Evolutionary conservation across 2,888 invertebrate species (phyloP).

Genomic region (Rhaphigaster nebulosa): DNA sequence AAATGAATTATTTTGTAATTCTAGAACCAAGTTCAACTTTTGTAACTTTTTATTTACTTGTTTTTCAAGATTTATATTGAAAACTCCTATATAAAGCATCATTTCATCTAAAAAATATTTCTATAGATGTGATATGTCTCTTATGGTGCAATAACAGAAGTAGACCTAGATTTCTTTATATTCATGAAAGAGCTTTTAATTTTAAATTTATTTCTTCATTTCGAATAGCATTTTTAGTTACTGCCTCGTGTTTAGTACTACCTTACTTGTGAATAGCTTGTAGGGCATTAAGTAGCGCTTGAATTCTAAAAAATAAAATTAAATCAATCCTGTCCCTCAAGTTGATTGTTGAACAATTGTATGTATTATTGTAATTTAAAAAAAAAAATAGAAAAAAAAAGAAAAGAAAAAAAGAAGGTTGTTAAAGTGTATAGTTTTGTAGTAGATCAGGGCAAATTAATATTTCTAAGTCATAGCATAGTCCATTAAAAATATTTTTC

Average conservation of each 20-base stretch:
- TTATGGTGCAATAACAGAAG: conserved; percentile 54
- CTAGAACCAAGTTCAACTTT: not conserved
- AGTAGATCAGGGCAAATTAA: conserved; percentile 53
- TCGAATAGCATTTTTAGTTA: conserved; percentile 51
- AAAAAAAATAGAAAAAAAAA: not conserved
- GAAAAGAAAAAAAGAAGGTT: conserved; percentile 51
- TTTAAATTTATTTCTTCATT: conserved; percentile 3
- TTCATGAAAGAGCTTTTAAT: conserved; percentile 36
- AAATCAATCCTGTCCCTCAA: not conserved
- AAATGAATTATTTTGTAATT: not conserved
- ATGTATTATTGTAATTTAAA: conserved; percentile 46
- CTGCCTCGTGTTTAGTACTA: conserved; percentile 49
- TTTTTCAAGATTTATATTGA: not conserved
- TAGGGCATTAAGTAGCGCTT: conserved; percentile 57
- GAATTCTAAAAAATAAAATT: conserved; percentile 27
- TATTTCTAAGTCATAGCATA: conserved; percentile 60
- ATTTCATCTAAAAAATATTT: not conserved
- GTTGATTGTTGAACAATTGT: conserved; percentile 38
- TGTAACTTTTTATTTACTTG: not conserved
- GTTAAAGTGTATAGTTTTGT: conserved; percentile 59
- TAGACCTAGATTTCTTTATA: conserved; percentile 50
- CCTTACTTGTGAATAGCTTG: conserved; percentile 57
- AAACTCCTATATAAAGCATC: conserved; percentile 1
- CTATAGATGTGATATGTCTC: conserved; percentile 36
- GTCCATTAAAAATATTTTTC: conserved; percentile 58